Evolutionary conservation across 2,113 vertebrate species (phyloP).

Genomic region (Silurus meridionalis): DNA sequence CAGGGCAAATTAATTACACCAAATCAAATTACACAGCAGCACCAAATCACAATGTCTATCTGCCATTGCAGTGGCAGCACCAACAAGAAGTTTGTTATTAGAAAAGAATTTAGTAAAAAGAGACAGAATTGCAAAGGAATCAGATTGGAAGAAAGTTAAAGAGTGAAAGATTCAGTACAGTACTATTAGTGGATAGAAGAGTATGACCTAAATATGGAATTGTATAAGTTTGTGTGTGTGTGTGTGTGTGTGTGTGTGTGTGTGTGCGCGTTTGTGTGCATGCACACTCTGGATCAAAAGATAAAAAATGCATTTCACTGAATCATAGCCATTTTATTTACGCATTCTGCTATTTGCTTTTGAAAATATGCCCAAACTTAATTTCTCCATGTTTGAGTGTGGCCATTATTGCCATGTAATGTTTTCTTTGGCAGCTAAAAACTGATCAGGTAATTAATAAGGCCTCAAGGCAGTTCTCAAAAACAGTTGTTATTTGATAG

Average conservation of each 20-base stretch:
- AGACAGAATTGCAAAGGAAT: neutral
- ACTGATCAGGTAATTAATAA: neutral
- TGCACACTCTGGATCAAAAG: neutral
- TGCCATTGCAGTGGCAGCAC: slow-evolving; percentile 43
- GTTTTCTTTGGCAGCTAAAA: neutral
- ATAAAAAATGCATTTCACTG: neutral
- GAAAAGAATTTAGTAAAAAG: neutral
- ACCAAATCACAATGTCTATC: slow-evolving; percentile 54
- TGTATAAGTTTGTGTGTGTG: neutral
- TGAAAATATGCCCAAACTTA: neutral
- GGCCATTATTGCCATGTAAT: neutral
- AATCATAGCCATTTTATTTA: neutral
- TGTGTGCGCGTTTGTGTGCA: neutral
- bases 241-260: neutral
- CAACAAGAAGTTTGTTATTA: slow-evolving; percentile 58
- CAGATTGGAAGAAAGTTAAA: neutral
- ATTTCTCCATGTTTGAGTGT: neutral
- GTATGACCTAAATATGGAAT: neutral
- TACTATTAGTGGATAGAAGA: neutral
- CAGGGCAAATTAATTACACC: slow-evolving; percentile 60
- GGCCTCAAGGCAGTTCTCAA: neutral
- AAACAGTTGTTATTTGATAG: neutral
- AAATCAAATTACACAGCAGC: slow-evolving; percentile 58
- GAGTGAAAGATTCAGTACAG: neutral
- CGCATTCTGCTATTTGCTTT: neutral